phyloP scores from a whole-genome alignment of 1,140 invertebrate species.

The Microplitis demolitor region DNA sequence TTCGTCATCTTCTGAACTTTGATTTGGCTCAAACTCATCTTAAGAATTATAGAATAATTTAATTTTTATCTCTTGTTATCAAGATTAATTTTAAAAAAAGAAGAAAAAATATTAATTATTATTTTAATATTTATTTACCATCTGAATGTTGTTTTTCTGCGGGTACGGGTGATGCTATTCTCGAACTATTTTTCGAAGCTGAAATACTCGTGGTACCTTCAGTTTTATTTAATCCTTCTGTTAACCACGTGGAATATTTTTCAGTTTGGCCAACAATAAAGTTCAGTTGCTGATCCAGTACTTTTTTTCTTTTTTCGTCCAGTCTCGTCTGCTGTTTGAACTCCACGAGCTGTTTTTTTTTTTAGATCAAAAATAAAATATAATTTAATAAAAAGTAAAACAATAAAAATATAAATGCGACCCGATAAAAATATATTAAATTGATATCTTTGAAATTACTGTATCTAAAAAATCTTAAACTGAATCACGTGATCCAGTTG shows the following conservation, averaged over 20 bases:
- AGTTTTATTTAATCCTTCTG: slow-evolving; percentile 79
- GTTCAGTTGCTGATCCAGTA: slow-evolving; percentile 95
- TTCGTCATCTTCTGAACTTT: slow-evolving; percentile 88
- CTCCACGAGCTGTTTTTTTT: slow-evolving; percentile 77
- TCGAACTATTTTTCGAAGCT: slow-evolving; percentile 61
- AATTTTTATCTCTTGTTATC: slow-evolving; percentile 10
- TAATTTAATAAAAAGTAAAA: slow-evolving; percentile 12
- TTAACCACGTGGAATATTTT: slow-evolving; percentile 91
- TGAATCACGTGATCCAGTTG: slow-evolving; percentile 32
- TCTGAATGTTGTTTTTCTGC: slow-evolving; percentile 58
- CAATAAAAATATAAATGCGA: background rate
- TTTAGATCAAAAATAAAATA: slow-evolving; percentile 33
- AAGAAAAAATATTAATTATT: background rate
- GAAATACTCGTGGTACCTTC: slow-evolving; percentile 54
- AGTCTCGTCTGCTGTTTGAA: slow-evolving; percentile 91
- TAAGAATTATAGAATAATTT: slow-evolving; percentile 33
- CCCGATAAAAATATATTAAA: background rate
- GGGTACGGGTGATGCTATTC: slow-evolving; percentile 55
- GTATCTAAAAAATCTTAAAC: slow-evolving; percentile 40
- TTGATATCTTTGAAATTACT: slow-evolving; percentile 11
- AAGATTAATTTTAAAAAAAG: background rate
- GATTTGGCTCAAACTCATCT: slow-evolving; percentile 83
- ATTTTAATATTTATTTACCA: slow-evolving; percentile 42
- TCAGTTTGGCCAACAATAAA: slow-evolving; percentile 99
- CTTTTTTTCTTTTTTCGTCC: slow-evolving; percentile 94